Conservation (phyloP, 2,113 vertebrate genomes). For the Tragelaphus scriptus region DNA sequence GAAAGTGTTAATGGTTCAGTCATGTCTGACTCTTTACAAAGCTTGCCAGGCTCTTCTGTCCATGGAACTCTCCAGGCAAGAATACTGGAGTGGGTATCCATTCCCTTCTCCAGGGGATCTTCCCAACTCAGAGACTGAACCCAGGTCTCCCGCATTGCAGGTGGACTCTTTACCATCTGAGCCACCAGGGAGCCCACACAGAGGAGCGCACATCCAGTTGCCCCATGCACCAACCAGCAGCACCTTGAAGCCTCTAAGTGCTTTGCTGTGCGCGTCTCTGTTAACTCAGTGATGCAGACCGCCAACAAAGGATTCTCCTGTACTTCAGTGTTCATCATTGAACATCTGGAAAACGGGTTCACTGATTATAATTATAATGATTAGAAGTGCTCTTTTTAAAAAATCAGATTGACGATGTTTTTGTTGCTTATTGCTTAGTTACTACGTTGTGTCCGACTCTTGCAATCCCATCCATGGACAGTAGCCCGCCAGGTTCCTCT, state of each 20-base stretch:
- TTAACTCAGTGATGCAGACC: neutral
- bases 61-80: neutral
- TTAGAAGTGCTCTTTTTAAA: neutral
- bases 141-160: neutral
- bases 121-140: neutral
- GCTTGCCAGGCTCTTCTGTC: neutral
- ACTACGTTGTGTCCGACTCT: neutral
- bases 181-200: neutral
- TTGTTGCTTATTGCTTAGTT: neutral
- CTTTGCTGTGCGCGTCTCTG: rapidly evolving
- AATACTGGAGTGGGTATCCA: neutral
- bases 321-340: neutral
- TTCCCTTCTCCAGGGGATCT: neutral
- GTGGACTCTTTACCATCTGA: neutral
- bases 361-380: neutral
- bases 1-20: neutral
- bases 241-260: neutral
- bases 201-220: too few relatives aligned
- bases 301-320: neutral
- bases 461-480: neutral
- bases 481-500: neutral
- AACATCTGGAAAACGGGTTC: neutral
- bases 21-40: neutral
- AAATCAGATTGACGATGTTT: neutral
- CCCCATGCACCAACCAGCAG: neutral